Base-by-base conservation (phyloP, 30 jellyfish, hydroid and myxozoan species). In the Sanderia malayensis region DNA sequence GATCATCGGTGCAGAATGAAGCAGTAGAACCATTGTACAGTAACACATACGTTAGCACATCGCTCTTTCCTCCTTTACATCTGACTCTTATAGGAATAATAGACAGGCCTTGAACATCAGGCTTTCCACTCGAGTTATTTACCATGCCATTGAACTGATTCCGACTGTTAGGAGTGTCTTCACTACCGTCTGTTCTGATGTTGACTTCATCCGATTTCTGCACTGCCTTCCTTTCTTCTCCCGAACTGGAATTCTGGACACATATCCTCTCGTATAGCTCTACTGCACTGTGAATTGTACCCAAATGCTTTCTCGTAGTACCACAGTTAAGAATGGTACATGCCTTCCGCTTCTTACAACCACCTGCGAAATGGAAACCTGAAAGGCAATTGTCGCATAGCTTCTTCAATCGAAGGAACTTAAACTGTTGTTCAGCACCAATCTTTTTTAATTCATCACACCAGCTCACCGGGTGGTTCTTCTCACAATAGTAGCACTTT, bases 351-450 rank as follows among this genome's bases (percentile, higher is more conserved):
- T 70, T 46, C 53, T 55, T 73, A 55, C 86, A 73, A 11, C 86
- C 86, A 37, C 68, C 76, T 30, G 76, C 37, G 34, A 73, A 61
- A 21, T 61, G 86, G 28, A 19, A 55, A 9, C 58, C 11, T 26
- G 86, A 73, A 21, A 73, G 68, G 60, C 76, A 73, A 46, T 73
- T 73, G 29, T 73, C 86, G 46, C 86, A 73, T 17, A 58, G 76
- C 67, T 73, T 73, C 68, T 34, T 57, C 23, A 62, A 34, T 2
- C 71, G 64, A 13, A 73, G 18, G 28, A 73, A 29, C 19, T 58
- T 32, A 20, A 73, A 73, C 63, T 55, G 74, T 58, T 73, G 74
- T 13, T 71, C 71, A 28, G 44, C 71, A 71, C 19, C 27, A 49
- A 23, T 28, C 53, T 28, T 58, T 28, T 55, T 73, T 53, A 73